These are phyloP conservation scores for Atopsyche davidsoni DNA, from an alignment of 1,140 invertebrate species.

Conservation along the genomic window DNA sequence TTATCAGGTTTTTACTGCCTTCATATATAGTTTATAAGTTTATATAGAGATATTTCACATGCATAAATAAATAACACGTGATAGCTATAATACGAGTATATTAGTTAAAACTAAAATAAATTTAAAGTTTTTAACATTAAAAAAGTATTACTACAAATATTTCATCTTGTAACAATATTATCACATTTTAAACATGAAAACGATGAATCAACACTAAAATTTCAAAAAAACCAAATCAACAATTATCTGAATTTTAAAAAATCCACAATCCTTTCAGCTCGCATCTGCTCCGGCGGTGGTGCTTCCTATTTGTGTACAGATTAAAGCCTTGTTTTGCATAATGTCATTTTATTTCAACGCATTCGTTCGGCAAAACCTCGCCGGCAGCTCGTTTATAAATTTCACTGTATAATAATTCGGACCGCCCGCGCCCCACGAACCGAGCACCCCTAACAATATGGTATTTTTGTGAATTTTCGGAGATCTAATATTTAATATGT, in stretches of 20 bases:
- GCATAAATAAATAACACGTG: too few species aligned
- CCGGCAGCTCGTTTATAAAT: background rate
- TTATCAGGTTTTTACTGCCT: too few species aligned
- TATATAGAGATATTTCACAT: too few species aligned
- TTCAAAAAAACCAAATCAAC: conserved; percentile 9
- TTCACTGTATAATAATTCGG: too few species aligned
- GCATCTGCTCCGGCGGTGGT: background rate
- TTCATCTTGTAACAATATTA: background rate
- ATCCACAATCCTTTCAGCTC: background rate
- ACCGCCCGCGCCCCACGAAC: too few species aligned
- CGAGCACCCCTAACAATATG: too few species aligned
- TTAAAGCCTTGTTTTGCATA: conserved; percentile 22
- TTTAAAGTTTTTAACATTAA: background rate
- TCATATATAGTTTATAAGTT: too few species aligned
- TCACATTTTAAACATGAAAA: too few species aligned
- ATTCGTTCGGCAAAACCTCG: conserved; percentile 14
- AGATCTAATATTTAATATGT: too few species aligned
- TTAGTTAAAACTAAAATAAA: background rate
- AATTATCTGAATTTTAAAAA: conserved; percentile 1
- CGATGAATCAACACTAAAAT: too few species aligned
- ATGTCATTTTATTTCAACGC: conserved; percentile 13
- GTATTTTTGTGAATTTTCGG: too few species aligned
- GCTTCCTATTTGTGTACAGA: conserved; percentile 13
- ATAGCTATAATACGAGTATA: too few species aligned
- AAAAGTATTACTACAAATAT: background rate